A percentile compares a stretch with the other conserved stretches of the same genome.
Conservation (phyloP, 2,113 vertebrate species). For the Corydoras sp. region DNA sequence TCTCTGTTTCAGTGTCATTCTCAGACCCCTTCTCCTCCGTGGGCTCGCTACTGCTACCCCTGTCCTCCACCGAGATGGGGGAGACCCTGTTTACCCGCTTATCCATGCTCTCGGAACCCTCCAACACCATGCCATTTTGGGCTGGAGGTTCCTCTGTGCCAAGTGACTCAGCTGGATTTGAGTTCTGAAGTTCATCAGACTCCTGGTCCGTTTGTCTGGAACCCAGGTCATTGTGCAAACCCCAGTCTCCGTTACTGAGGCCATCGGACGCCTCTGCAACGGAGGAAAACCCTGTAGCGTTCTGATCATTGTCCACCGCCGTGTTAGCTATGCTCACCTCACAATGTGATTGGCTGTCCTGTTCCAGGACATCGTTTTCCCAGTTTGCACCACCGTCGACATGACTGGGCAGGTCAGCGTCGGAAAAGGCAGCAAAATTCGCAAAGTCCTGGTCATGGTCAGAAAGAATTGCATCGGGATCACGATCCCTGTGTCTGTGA, state of each 20-base stretch:
- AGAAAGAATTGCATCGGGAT: background rate
- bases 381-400: no score
- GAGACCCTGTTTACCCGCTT: slow-evolving; percentile 6
- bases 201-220: slow-evolving; percentile 44
- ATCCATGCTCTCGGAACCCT: slow-evolving; percentile 17
- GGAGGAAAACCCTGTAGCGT: slow-evolving; percentile 38
- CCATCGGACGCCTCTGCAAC: slow-evolving; percentile 5
- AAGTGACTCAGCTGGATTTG: slow-evolving; percentile 10
- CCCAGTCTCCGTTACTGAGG: slow-evolving; percentile 51
- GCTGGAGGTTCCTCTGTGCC: slow-evolving; percentile 18
- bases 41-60: slow-evolving; percentile 39
- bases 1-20: slow-evolving; percentile 45
- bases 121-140: slow-evolving; percentile 32
- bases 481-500: slow-evolving; percentile 55
- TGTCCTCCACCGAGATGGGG: slow-evolving; percentile 5
- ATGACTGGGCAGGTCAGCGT: slow-evolving; percentile 45
- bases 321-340: slow-evolving; percentile 20
- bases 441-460: slow-evolving; percentile 70
- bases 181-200: slow-evolving; percentile 38
- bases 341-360: slow-evolving; percentile 52
- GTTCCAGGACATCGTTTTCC: slow-evolving; percentile 41
- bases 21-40: slow-evolving; percentile 51
- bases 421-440: slow-evolving; percentile 83
- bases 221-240: slow-evolving; percentile 14
- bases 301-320: slow-evolving; percentile 45